Conservation (phyloP, 2,113 vertebrate genomes). For the Pelvicachromis taeniatus region DNA sequence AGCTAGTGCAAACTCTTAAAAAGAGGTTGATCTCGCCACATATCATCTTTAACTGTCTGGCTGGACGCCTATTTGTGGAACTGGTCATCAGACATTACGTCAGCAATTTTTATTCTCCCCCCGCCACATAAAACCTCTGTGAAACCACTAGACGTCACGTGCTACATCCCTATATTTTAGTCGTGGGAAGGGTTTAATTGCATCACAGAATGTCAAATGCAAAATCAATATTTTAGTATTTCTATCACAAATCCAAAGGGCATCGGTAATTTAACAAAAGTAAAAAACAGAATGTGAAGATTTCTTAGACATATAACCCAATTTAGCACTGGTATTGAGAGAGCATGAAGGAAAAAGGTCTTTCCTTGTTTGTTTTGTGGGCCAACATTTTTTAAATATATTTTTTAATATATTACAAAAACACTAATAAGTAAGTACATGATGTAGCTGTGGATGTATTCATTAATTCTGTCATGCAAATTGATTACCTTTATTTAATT, state of each 20-base stretch:
- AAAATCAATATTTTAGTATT: slow-evolving; percentile 50
- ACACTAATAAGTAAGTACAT: no score
- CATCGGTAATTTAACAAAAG: slow-evolving; percentile 32
- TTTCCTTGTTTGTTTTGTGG: neutral
- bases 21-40: slow-evolving; percentile 6
- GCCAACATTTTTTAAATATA: neutral
- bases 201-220: slow-evolving; percentile 45
- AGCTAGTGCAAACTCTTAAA: slow-evolving; percentile 7
- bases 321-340: neutral
- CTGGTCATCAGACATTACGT: slow-evolving; percentile 46
- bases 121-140: neutral
- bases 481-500: neutral
- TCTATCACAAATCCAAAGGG: slow-evolving; percentile 36
- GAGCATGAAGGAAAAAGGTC: neutral
- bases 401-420: neutral
- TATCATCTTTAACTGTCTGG: slow-evolving; percentile 36
- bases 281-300: neutral
- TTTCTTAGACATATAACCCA: neutral
- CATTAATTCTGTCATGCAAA: no score
- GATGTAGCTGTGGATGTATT: no score
- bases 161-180: slow-evolving; percentile 2
- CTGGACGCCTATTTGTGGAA: neutral
- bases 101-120: slow-evolving; percentile 1
- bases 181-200: slow-evolving; percentile 20
- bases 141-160: neutral